A percentile compares a stretch with the other conserved stretches of the same genome.
phyloP scores from a whole-genome alignment of 2,113 vertebrate genomes.

The Parus major region DNA sequence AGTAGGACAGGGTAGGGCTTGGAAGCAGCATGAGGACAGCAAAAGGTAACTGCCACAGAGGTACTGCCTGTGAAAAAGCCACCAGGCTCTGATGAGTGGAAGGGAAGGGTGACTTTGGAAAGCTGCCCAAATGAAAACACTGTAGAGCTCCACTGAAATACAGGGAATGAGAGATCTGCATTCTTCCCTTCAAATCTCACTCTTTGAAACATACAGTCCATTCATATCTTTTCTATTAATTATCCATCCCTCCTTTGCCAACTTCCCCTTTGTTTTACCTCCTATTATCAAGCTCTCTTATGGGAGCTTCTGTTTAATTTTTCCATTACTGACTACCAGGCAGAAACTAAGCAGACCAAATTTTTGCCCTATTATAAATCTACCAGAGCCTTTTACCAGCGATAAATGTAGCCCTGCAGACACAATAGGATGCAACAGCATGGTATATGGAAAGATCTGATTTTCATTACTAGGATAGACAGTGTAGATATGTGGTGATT shows the following conservation, averaged over 20 bases:
- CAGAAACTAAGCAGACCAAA: background rate
- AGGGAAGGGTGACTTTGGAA: background rate
- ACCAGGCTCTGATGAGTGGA: background rate
- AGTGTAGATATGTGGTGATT: background rate
- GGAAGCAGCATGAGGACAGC: background rate
- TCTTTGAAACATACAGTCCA: background rate
- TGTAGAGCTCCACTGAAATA: background rate
- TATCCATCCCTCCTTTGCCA: background rate
- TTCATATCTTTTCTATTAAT: background rate
- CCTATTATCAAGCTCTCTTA: background rate
- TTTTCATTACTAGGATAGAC: conserved; percentile 12
- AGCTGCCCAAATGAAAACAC: background rate
- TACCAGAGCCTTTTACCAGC: background rate
- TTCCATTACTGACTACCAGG: background rate
- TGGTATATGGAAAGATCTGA: background rate
- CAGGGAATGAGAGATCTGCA: background rate
- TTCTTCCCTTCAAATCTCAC: background rate
- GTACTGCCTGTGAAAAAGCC: background rate
- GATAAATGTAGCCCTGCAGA: background rate
- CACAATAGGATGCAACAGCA: background rate
- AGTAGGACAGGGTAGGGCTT: background rate
- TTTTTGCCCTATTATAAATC: conserved; percentile 4
- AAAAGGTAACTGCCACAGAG: background rate
- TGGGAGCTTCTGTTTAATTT: background rate
- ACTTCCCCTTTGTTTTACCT: background rate